Conservation (phyloP, 2,888 invertebrate species). For the Campoplex nolae region DNA sequence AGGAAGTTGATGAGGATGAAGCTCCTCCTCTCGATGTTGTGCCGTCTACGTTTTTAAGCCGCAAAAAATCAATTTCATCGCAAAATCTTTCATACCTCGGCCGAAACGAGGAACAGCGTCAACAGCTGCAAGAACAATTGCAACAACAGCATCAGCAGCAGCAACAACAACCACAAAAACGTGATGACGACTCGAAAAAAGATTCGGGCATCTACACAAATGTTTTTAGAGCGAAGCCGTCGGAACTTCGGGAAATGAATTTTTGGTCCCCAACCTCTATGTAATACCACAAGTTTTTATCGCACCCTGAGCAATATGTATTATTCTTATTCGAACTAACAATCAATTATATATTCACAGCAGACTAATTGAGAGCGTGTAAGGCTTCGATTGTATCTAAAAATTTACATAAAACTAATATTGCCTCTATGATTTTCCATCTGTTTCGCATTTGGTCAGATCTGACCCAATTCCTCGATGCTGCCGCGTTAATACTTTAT, state of each 20-base stretch:
- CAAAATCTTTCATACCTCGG: constrained; percentile 82
- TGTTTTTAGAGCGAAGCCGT: constrained; percentile 87
- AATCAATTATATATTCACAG: constrained; percentile 26
- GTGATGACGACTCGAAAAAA: constrained; percentile 74
- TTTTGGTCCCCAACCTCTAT: constrained; percentile 95
- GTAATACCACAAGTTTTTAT: constrained; percentile 84
- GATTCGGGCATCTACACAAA: constrained; percentile 75
- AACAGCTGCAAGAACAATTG: constrained; percentile 68
- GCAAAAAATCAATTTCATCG: constrained; percentile 83
- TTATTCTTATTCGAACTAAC: constrained; percentile 20
- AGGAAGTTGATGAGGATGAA: constrained; percentile 86
- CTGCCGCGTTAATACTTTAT: constrained; percentile 7
- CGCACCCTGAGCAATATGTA: constrained; percentile 4
- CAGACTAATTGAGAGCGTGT: background rate
- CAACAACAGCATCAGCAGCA: constrained; percentile 59
- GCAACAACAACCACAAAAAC: constrained; percentile 61
- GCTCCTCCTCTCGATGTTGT: constrained; percentile 57
- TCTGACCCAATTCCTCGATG: constrained; percentile 28
- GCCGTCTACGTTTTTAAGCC: constrained; percentile 79
- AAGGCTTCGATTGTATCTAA: constrained; percentile 27
- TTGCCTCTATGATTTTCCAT: background rate
- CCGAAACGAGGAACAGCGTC: constrained; percentile 75
- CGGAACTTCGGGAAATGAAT: constrained; percentile 92
- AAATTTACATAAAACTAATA: constrained; percentile 26
- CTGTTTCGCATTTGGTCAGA: background rate